Conservation (phyloP, 2,888 invertebrate species). For the Polydrusus cervinus region DNA sequence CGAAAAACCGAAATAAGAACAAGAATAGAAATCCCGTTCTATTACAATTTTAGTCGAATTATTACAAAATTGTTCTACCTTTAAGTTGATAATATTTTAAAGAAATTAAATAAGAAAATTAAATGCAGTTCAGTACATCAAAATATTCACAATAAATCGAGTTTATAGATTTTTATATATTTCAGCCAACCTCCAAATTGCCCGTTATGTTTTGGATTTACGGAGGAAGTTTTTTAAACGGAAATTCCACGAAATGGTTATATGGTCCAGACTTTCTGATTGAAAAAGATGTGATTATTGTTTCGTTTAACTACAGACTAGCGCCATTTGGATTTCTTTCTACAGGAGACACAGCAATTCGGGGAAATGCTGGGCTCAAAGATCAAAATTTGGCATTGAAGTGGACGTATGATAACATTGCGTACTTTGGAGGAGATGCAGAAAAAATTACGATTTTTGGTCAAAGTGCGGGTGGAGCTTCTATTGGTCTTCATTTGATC, state of each 20-base stretch:
- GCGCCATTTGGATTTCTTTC: conserved; percentile 54
- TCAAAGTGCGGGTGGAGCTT: conserved; percentile 49
- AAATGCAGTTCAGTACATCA: no score
- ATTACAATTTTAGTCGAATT: no score
- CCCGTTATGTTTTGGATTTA: conserved; percentile 8
- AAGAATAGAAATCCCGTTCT: no score
- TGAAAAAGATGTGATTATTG: conserved; percentile 26
- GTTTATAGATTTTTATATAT: no score
- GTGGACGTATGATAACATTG: conserved; percentile 58
- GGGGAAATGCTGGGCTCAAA: not conserved
- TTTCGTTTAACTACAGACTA: conserved; percentile 30
- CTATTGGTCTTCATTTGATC: not conserved
- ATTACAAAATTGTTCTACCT: no score
- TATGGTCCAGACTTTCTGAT: conserved; percentile 36
- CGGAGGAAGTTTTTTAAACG: not conserved
- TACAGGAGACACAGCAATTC: not conserved
- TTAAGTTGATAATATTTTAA: no score
- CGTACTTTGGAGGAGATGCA: conserved; percentile 53
- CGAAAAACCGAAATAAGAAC: no score
- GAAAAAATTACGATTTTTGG: conserved; percentile 57
- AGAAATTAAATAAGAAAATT: no score
- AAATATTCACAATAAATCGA: no score
- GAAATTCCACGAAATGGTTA: not conserved
- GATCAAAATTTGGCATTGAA: conserved; percentile 9
- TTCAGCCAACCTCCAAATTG: not conserved